phyloP scores from a whole-genome alignment of 2,113 vertebrate genomes.

The Mystacornis crossleyi region DNA sequence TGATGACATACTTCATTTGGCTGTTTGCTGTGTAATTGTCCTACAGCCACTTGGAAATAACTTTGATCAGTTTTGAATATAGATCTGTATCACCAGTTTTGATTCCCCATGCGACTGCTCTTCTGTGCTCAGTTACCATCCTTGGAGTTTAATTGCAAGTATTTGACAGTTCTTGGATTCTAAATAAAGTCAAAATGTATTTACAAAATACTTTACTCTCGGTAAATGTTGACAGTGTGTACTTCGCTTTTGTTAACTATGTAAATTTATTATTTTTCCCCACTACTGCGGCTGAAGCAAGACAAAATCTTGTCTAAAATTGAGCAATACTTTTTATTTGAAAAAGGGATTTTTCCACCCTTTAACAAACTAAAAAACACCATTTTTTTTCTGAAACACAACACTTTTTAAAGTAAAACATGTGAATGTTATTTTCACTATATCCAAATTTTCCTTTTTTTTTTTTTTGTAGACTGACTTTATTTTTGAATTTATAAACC shows the following conservation, averaged over 20 bases:
- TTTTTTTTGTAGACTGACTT: not conserved
- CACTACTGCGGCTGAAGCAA: not conserved
- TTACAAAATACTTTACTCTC: not conserved
- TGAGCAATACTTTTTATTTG: conserved; percentile 31
- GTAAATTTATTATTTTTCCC: not conserved
- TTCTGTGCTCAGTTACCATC: not conserved
- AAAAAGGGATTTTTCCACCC: not conserved
- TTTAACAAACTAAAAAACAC: not conserved
- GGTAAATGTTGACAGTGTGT: not conserved
- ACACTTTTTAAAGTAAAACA: not conserved
- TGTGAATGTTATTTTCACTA: not conserved
- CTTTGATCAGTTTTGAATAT: conserved; percentile 26
- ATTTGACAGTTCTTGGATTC: not conserved
- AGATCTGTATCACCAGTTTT: not conserved
- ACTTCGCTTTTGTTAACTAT: not conserved
- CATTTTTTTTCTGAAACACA: not conserved
- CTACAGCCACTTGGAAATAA: not conserved
- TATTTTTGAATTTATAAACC: not conserved
- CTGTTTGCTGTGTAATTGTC: not conserved
- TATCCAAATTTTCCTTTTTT: not conserved
- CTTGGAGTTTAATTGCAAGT: not conserved
- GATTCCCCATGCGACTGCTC: not conserved
- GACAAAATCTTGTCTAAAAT: not conserved
- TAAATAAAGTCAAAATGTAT: not conserved
- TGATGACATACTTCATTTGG: not conserved